Evolutionary conservation across 1,140 invertebrate genomes (phyloP).

Genomic region (Drosophila navojoa): DNA sequence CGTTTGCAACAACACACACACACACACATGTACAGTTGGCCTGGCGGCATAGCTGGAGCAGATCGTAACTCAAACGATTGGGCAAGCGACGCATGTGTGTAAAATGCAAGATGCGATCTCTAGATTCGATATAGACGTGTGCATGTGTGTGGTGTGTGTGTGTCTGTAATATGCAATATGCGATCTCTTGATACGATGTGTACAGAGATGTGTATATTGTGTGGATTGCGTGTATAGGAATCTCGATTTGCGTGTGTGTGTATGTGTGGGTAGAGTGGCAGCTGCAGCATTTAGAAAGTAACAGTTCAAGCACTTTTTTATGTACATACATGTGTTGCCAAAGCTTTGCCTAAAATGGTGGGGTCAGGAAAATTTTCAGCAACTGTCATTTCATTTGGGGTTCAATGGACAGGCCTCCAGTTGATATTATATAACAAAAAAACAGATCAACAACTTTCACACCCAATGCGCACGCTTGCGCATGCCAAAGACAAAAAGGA

Average conservation of each 20-base stretch:
- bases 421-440: conserved; percentile 66
- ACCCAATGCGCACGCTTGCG: conserved; percentile 59
- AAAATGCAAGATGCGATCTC: conserved; percentile 73
- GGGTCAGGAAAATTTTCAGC: conserved; percentile 74
- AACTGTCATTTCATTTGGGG: conserved; percentile 74
- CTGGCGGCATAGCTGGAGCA: conserved; percentile 57
- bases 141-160: conserved; percentile 8
- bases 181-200: no score
- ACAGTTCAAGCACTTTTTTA: conserved; percentile 24
- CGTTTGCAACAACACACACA: conserved; percentile 56
- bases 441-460: conserved; percentile 79
- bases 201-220: conserved; percentile 6
- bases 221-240: conserved; percentile 18
- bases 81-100: conserved; percentile 58
- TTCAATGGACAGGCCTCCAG: conserved; percentile 63
- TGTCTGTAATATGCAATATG: conserved; percentile 1
- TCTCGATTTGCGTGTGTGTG: conserved; percentile 17
- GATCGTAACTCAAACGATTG: conserved; percentile 70
- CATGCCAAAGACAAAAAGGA: conserved; percentile 31
- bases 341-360: neutral
- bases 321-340: conserved; percentile 1
- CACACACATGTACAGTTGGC: conserved; percentile 13
- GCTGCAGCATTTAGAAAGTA: conserved; percentile 76
- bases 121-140: conserved; percentile 23
- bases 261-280: conserved; percentile 21